Evolutionary conservation across 1,140 invertebrate species (phyloP), one percentile per base, ranked within the genome.

Genomic region (Sitophilus oryzae): DNA sequence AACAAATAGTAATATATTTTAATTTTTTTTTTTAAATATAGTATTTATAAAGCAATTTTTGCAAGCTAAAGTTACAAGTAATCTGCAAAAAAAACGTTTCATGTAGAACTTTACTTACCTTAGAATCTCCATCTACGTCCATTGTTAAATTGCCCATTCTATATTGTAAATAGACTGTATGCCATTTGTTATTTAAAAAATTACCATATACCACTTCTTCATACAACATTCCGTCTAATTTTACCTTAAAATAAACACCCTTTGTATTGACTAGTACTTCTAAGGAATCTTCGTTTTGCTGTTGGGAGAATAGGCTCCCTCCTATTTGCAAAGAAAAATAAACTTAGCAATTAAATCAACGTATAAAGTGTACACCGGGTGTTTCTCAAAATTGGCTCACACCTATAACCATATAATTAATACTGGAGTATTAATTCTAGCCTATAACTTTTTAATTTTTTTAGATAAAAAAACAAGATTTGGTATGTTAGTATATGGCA

Each of bases 121-220:
- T 23, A 75, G 73, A 70, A 44, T 79, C 73, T n/a, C 76, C 75
- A 56, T 78, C 74, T 3, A 79, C 72, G 62, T 72, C 76, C 42
- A 87, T 70, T 2, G 80, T 82, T 9, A 86, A 74, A 70, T 84
- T 84, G 2, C 82, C 83, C 21, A 83, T 73, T 58, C 67, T 64
- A 67, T 81, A 85, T 34, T 80, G 71, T 11, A 89, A 71, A 64
- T 82, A 82, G n/a, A 88, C 81, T 62, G 78, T 83, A 70, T 91
- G 86, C 89, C 89, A 91, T 61, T 74, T 78, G 73, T 91, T 90
- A 73, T 91, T 82, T 10, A 89, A 73, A 49, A 86, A 78, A 59
- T 80, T 79, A 23, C 79, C 81, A 43, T 74, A 76, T n/a, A 89
- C 71, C 43, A 71, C 74, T 1, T 81, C 79, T 54, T 84, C 82